Conservation (phyloP, 2,888 invertebrate genomes). For the Lithophane leautieri region DNA sequence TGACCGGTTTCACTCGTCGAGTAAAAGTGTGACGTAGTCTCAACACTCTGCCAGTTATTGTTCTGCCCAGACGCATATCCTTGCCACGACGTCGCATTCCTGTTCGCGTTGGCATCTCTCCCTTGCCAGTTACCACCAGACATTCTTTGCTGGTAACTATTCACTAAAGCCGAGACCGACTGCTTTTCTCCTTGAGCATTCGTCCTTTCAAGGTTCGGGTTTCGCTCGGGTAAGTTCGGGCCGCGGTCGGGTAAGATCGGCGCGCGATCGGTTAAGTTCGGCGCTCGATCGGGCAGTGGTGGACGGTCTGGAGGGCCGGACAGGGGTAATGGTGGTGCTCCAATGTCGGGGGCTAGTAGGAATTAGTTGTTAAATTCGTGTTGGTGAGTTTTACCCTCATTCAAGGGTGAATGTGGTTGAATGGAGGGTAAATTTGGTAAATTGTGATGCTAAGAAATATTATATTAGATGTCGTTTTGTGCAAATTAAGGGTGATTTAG, state of each 20-base stretch:
- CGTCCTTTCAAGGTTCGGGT: constrained; percentile 38
- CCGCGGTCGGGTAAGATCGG: constrained; percentile 76
- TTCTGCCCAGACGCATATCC: constrained; percentile 69
- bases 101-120: constrained; percentile 74
- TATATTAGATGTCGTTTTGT: not conserved
- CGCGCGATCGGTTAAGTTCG: constrained; percentile 70
- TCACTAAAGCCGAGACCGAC: constrained; percentile 84
- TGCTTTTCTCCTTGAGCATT: constrained; percentile 72
- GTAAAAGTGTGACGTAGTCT: constrained; percentile 84
- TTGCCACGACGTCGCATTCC: constrained; percentile 60
- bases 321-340: constrained; percentile 80
- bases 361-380: constrained; percentile 51
- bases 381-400: constrained; percentile 22
- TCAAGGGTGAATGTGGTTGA: constrained; percentile 18
- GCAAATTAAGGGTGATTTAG: constrained; percentile 1
- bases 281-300: constrained; percentile 72
- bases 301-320: constrained; percentile 78
- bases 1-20: constrained; percentile 86
- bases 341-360: constrained; percentile 70
- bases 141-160: constrained; percentile 86
- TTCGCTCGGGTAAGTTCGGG: constrained; percentile 68
- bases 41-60: constrained; percentile 82
- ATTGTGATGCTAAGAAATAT: not conserved
- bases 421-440: constrained; percentile 17
- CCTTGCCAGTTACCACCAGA: constrained; percentile 73